A percentile compares a stretch with the other conserved stretches of the same genome.
These are phyloP conservation scores for Anabas testudineus DNA, from an alignment of 2,797 vertebrate species.

Conservation along the genomic window DNA sequence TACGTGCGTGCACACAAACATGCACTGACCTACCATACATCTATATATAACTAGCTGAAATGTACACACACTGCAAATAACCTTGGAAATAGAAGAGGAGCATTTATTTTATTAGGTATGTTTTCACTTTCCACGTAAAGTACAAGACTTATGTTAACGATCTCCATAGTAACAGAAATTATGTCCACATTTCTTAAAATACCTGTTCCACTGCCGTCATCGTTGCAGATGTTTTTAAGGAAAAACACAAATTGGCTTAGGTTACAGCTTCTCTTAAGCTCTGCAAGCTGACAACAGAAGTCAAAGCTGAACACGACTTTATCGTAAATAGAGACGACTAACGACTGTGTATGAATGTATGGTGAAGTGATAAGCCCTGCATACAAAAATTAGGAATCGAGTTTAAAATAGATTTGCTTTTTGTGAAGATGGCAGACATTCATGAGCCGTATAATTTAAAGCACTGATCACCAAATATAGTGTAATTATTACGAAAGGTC, in stretches of 20 bases:
- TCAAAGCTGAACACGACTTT: conserved; percentile 37
- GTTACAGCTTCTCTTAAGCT: conserved; percentile 31
- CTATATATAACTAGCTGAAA: conserved; percentile 26
- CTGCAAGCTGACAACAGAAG: conserved; percentile 34
- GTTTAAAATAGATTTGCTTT: neutral
- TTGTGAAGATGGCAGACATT: neutral
- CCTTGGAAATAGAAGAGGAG: conserved; percentile 28
- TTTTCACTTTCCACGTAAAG: conserved; percentile 50
- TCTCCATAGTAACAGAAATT: conserved; percentile 65
- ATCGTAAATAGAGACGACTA: conserved; percentile 38
- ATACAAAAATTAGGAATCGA: neutral
- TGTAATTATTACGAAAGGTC: neutral
- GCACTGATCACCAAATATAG: neutral
- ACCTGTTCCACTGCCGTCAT: conserved; percentile 44
- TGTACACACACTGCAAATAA: conserved; percentile 7
- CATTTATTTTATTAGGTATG: conserved; percentile 42
- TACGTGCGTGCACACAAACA: neutral
- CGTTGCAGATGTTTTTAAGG: conserved; percentile 53
- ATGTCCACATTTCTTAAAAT: conserved; percentile 64
- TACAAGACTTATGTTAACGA: conserved; percentile 56
- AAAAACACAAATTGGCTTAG: conserved; percentile 47
- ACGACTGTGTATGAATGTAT: conserved; percentile 7
- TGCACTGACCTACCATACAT: neutral
- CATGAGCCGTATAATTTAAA: neutral
- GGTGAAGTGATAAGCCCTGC: conserved; percentile 28